A percentile compares a stretch with the other conserved stretches of the same genome.
phyloP scores from a whole-genome alignment of 2,113 vertebrate genomes.

The Choloepus hoffmanni region DNA sequence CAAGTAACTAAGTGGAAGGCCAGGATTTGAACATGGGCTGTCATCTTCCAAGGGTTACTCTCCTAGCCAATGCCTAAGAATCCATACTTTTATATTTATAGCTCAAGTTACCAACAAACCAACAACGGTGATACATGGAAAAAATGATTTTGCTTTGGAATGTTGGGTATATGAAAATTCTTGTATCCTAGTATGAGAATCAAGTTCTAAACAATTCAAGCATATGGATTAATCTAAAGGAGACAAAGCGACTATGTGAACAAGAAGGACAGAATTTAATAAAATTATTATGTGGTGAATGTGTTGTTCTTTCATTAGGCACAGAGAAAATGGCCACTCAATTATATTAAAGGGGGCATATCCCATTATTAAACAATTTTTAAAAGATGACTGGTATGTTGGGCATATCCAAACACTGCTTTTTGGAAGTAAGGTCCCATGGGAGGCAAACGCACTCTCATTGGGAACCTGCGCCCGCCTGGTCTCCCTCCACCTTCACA shows the following conservation, averaged over 20 bases:
- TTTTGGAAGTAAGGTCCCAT: not conserved
- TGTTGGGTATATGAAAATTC: not conserved
- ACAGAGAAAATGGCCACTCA: not conserved
- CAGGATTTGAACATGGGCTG: not conserved
- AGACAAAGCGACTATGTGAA: not conserved
- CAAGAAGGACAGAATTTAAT: not conserved
- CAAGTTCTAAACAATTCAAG: constrained; percentile 6
- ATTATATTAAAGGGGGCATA: not conserved
- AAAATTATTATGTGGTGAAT: not conserved
- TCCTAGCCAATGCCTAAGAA: not conserved
- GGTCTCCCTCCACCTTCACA: not conserved
- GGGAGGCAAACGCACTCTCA: not conserved
- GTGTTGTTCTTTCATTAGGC: not conserved
- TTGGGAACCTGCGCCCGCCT: not conserved
- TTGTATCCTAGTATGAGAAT: not conserved
- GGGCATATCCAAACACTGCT: not conserved
- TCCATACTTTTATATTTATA: not conserved
- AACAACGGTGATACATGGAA: not conserved
- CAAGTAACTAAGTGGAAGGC: not conserved
- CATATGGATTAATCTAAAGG: not conserved
- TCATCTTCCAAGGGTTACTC: not conserved
- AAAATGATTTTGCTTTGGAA: not conserved
- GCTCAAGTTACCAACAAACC: not conserved
- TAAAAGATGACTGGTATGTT: not conserved
- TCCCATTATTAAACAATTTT: not conserved